These are phyloP conservation scores for Euleptes europaea DNA, from an alignment of 2,113 vertebrate genomes.

Conservation along the genomic window DNA sequence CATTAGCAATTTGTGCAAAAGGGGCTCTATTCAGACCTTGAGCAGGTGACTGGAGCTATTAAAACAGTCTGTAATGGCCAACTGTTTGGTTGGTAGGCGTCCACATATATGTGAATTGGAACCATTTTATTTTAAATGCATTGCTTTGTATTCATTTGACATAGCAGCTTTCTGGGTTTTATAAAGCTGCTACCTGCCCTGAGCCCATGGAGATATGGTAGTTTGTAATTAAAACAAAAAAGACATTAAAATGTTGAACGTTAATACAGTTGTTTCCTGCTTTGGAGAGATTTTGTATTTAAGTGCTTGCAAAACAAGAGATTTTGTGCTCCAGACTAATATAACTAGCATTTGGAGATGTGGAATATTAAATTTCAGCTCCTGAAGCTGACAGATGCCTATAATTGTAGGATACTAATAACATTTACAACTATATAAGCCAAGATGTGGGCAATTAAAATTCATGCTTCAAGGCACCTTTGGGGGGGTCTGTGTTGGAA, in stretches of 20 bases:
- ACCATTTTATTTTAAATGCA: neutral
- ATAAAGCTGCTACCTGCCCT: neutral
- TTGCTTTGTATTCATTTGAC: neutral
- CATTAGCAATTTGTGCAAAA: neutral
- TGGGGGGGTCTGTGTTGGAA: neutral
- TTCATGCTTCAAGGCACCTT: neutral
- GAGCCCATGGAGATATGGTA: neutral
- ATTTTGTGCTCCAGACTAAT: neutral
- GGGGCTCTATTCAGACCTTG: neutral
- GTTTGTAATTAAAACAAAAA: neutral
- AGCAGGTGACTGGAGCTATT: neutral
- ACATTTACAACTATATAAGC: slow-evolving; percentile 3
- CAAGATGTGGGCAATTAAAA: slow-evolving; percentile 9
- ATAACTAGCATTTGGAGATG: slow-evolving; percentile 11
- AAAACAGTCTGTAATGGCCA: neutral
- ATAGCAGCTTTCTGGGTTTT: neutral
- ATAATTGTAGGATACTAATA: neutral
- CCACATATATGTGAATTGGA: neutral
- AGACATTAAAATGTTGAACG: neutral
- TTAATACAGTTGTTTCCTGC: neutral
- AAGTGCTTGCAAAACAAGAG: neutral
- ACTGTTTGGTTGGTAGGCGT: neutral
- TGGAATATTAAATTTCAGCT: slow-evolving; percentile 21
- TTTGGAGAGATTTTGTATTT: neutral
- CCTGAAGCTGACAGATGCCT: neutral